Evolutionary conservation across 2,888 invertebrate species (phyloP).

Genomic region (Machimus rusticus): DNA sequence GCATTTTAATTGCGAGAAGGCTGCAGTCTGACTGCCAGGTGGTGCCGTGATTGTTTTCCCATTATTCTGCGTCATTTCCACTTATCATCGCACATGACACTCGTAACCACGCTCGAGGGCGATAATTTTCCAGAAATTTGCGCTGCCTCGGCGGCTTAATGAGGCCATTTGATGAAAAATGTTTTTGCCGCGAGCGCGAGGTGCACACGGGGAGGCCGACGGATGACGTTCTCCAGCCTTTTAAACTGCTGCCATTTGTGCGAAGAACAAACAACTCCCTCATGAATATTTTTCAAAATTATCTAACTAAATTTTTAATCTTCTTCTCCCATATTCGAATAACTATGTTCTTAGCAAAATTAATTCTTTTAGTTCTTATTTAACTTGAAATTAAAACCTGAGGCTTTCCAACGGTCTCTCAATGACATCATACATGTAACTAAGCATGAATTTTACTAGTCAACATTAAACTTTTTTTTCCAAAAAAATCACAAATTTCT

Average conservation of each 20-base stretch:
- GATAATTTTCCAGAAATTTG: conserved; percentile 13
- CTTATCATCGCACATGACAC: not conserved
- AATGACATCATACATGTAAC: too few species aligned
- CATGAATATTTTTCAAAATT: not conserved
- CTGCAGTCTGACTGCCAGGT: not conserved
- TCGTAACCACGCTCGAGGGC: not conserved
- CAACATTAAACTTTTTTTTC: too few species aligned
- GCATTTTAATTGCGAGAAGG: conserved; percentile 16
- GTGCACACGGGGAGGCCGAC: not conserved
- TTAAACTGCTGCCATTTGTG: not conserved
- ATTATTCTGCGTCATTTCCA: conserved; percentile 12
- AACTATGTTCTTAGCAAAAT: too few species aligned
- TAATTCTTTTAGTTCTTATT: too few species aligned
- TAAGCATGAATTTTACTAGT: too few species aligned
- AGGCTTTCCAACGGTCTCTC: too few species aligned
- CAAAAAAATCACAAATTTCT: too few species aligned
- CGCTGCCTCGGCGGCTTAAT: not conserved
- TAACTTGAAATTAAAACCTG: too few species aligned
- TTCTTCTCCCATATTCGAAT: not conserved
- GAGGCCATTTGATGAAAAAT: not conserved
- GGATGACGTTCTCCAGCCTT: not conserved
- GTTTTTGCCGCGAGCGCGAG: not conserved
- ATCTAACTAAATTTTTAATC: not conserved
- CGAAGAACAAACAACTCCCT: not conserved
- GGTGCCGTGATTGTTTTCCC: conserved; percentile 6